These are phyloP conservation scores for Zenarchopterus dispar DNA, from an alignment of 2,797 vertebrate genomes.

Conservation along the genomic window DNA sequence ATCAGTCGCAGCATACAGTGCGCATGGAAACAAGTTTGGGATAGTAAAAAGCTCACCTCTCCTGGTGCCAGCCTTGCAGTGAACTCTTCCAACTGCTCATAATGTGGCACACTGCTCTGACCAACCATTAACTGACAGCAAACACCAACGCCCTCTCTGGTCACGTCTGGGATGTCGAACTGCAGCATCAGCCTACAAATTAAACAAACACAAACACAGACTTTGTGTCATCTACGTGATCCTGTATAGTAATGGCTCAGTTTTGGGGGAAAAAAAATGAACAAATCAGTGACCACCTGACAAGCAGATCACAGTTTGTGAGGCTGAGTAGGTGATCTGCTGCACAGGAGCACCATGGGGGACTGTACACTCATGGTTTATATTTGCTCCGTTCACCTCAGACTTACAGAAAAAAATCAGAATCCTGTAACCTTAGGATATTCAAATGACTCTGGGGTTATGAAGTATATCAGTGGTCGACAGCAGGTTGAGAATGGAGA, in stretches of 20 bases:
- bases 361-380: too few species aligned
- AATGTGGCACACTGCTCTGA: conserved; percentile 97
- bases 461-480: too few species aligned
- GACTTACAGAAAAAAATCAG: too few species aligned
- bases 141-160: conserved; percentile 89
- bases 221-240: not conserved
- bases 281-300: too few species aligned
- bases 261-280: not conserved
- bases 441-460: too few species aligned
- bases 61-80: conserved; percentile 93
- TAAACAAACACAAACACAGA: conserved; percentile 11
- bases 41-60: conserved; percentile 79
- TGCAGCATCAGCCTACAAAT: conserved; percentile 86
- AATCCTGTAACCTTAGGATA: too few species aligned
- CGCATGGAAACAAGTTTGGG: not conserved
- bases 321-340: too few species aligned
- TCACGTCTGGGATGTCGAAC: conserved; percentile 92
- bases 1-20: not conserved
- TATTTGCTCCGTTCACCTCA: too few species aligned
- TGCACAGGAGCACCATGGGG: too few species aligned
- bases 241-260: not conserved
- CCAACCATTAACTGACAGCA: conserved; percentile 95
- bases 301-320: too few species aligned
- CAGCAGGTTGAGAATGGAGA: too few species aligned
- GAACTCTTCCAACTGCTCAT: conserved; percentile 93